Evolutionary conservation across 2,888 invertebrate species (phyloP).

Genomic region (Folsomia candida): DNA sequence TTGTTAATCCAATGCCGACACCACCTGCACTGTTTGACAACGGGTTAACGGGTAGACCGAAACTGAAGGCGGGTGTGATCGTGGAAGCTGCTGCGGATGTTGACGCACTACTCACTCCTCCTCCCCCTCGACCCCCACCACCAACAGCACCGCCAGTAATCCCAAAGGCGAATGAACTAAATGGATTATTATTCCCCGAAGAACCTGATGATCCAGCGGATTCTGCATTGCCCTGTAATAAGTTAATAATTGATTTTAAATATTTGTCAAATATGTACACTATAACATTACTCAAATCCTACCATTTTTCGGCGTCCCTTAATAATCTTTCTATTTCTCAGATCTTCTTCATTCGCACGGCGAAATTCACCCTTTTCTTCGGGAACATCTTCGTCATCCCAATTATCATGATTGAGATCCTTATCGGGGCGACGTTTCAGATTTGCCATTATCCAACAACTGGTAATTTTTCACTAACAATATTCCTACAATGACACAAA

Average conservation of each 20-base stretch:
- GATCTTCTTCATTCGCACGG: conserved; percentile 64
- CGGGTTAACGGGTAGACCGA: neutral
- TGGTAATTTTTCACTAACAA: neutral
- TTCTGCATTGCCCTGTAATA: neutral
- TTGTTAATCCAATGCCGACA: neutral
- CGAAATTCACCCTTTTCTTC: conserved; percentile 75
- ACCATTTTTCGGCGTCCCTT: conserved; percentile 28
- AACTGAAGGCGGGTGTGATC: conserved; percentile 1
- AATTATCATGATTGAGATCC: conserved; percentile 79
- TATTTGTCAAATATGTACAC: neutral
- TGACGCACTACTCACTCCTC: neutral
- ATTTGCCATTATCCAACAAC: conserved; percentile 5
- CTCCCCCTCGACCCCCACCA: neutral
- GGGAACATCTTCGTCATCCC: conserved; percentile 73
- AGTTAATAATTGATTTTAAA: neutral
- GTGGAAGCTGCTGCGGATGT: neutral
- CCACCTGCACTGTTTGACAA: conserved; percentile 5
- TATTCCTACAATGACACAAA: neutral
- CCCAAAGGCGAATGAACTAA: conserved; percentile 14
- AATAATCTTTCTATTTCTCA: conserved; percentile 51
- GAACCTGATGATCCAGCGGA: neutral
- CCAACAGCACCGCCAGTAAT: neutral
- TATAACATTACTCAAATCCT: neutral
- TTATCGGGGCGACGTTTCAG: conserved; percentile 67
- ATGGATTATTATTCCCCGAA: conserved; percentile 10